Evolutionary conservation across 2,888 invertebrate species (phyloP).

Genomic region (Sycophila texana): DNA sequence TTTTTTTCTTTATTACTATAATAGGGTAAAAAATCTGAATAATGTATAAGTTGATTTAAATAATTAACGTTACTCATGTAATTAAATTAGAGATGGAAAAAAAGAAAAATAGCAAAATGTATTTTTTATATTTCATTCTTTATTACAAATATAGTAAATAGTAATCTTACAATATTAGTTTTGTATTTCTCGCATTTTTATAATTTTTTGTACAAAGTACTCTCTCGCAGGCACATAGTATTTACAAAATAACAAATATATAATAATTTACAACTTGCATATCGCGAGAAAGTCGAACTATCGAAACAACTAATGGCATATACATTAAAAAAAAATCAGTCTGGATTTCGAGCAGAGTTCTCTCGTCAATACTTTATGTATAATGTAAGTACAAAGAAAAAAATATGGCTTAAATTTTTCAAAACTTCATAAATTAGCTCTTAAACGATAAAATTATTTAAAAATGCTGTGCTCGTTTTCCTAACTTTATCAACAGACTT

Average conservation of each 20-base stretch:
- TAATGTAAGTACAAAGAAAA: slow-evolving; percentile 37
- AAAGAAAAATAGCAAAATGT: slow-evolving; percentile 33
- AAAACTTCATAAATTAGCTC: slow-evolving; percentile 44
- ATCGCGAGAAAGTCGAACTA: slow-evolving; percentile 51
- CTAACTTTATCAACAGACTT: slow-evolving; percentile 43
- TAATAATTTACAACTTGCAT: slow-evolving; percentile 71
- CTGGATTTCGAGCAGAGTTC: slow-evolving; percentile 64
- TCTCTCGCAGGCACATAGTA: slow-evolving; percentile 62
- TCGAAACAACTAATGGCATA: slow-evolving; percentile 62
- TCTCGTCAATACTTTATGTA: slow-evolving; percentile 36
- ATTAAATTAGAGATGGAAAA: too few relatives aligned
- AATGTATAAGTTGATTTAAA: too few relatives aligned
- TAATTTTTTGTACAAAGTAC: slow-evolving; percentile 60
- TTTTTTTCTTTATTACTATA: too few relatives aligned
- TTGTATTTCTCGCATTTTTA: slow-evolving; percentile 58
- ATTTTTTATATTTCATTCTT: slow-evolving; percentile 61
- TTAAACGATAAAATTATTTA: slow-evolving; percentile 28
- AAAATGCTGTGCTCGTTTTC: slow-evolving; percentile 19
- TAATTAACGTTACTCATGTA: too few relatives aligned
- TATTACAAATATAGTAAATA: slow-evolving; percentile 73
- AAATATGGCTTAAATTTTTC: slow-evolving; percentile 49
- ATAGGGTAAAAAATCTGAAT: too few relatives aligned
- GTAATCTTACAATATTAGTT: slow-evolving; percentile 62
- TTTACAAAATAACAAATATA: slow-evolving; percentile 68
- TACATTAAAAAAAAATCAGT: slow-evolving; percentile 68